Evolutionary conservation across 2,113 vertebrate genomes (phyloP).

Genomic region (Muscicapa adusta): DNA sequence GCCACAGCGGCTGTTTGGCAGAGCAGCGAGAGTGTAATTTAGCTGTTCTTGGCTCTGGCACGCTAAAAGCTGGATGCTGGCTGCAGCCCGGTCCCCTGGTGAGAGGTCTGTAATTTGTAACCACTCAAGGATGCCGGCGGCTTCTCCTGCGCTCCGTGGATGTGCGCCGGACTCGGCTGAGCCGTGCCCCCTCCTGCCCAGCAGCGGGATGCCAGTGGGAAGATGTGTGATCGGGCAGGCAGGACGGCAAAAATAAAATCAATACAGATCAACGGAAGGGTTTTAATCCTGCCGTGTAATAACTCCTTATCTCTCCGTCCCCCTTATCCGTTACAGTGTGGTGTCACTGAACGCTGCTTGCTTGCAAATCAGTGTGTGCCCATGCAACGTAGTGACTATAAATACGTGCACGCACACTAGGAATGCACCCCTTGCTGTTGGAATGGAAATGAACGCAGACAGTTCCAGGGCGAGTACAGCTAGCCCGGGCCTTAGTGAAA

Average conservation of each 20-base stretch:
- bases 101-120: slow-evolving; percentile 12
- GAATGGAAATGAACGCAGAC: not conserved
- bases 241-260: not conserved
- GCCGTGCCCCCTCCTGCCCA: not conserved
- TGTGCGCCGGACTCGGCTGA: fast-evolving
- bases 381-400: not conserved
- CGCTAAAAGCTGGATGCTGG: not conserved
- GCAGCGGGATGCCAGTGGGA: not conserved
- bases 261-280: not conserved
- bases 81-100: not conserved
- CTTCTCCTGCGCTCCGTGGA: not conserved
- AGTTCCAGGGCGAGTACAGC: not conserved
- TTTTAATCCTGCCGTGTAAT: slow-evolving; percentile 19
- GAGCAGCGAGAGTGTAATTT: not conserved
- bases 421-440: not conserved
- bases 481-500: not conserved
- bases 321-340: not conserved
- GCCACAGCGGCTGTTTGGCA: not conserved
- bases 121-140: not conserved
- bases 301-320: not conserved
- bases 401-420: not conserved
- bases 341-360: fast-evolving
- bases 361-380: not conserved
- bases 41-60: not conserved
- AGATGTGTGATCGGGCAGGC: not conserved